phyloP scores from a whole-genome alignment of 2,113 vertebrate genomes.

The Australoheros scitulus region DNA sequence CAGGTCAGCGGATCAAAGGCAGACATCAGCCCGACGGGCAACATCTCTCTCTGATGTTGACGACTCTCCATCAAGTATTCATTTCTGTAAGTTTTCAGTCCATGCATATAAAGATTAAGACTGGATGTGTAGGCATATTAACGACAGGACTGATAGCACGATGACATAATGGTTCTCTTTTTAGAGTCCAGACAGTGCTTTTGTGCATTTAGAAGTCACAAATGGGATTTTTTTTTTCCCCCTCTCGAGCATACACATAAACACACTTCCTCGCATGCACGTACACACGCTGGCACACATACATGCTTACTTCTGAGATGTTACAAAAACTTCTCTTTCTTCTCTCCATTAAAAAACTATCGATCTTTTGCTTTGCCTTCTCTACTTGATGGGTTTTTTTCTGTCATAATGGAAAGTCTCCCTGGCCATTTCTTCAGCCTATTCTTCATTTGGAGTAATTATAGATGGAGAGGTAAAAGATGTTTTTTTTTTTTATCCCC shows the following conservation, averaged over 20 bases:
- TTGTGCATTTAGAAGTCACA: conserved; percentile 50
- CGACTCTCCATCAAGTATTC: neutral
- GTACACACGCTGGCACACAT: conserved; percentile 30
- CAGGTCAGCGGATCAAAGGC: conserved; percentile 29
- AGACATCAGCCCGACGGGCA: neutral
- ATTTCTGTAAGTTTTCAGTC: neutral
- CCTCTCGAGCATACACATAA: conserved; percentile 8
- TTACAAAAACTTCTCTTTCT: conserved; percentile 72
- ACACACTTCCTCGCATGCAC: neutral
- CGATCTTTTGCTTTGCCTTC: conserved; percentile 73
- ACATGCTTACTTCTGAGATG: conserved; percentile 57
- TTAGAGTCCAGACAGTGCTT: conserved; percentile 23
- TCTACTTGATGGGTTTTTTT: conserved; percentile 55
- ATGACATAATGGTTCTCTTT: conserved; percentile 23
- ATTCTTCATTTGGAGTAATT: conserved; percentile 81
- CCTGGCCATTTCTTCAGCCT: conserved; percentile 68
- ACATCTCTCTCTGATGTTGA: conserved; percentile 16
- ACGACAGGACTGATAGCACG: conserved; percentile 11
- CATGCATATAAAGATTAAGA: neutral
- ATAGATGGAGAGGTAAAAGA: conserved; percentile 77
- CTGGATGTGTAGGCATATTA: conserved; percentile 6
- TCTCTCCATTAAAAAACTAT: conserved; percentile 73
- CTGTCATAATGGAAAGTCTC: conserved; percentile 73
- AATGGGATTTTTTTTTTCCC: conserved; percentile 40
- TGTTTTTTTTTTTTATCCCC: conserved; percentile 51